These are phyloP conservation scores for Crotalus tigris DNA, from an alignment of 2,113 vertebrate species.

Conservation along the genomic window DNA sequence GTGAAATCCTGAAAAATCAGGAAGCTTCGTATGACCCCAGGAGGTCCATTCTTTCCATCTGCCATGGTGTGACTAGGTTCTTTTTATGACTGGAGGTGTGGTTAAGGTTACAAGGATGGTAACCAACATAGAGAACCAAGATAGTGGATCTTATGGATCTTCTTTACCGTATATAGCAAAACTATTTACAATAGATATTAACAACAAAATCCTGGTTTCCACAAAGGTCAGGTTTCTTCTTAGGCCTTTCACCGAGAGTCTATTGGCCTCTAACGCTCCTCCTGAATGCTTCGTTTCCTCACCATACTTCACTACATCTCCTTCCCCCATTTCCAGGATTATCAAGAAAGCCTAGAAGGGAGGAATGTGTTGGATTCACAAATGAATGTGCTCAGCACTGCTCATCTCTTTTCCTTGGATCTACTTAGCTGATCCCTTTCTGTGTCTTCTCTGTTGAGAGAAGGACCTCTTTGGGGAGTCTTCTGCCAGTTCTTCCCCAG, in stretches of 20 bases:
- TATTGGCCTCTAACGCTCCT: neutral
- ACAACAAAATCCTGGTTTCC: neutral
- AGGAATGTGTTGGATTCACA: neutral
- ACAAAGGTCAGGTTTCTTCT: neutral
- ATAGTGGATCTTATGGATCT: neutral
- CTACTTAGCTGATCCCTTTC: no score
- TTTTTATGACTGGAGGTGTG: neutral
- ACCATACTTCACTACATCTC: neutral
- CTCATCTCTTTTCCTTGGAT: neutral
- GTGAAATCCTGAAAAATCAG: neutral
- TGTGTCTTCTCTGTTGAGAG: neutral
- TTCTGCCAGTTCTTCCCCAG: neutral
- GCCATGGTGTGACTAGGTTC: neutral
- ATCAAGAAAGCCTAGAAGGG: neutral
- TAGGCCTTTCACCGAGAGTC: neutral
- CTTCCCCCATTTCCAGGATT: neutral
- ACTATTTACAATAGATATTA: neutral
- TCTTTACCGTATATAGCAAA: neutral
- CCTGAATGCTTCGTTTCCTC: neutral
- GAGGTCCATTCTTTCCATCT: neutral
- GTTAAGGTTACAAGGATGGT: neutral
- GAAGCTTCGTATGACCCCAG: neutral
- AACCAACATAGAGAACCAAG: neutral
- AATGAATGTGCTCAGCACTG: neutral
- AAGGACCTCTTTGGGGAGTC: neutral